Evolutionary conservation across 2,888 invertebrate genomes (phyloP).

Genomic region (Sylvicola cinctus): DNA sequence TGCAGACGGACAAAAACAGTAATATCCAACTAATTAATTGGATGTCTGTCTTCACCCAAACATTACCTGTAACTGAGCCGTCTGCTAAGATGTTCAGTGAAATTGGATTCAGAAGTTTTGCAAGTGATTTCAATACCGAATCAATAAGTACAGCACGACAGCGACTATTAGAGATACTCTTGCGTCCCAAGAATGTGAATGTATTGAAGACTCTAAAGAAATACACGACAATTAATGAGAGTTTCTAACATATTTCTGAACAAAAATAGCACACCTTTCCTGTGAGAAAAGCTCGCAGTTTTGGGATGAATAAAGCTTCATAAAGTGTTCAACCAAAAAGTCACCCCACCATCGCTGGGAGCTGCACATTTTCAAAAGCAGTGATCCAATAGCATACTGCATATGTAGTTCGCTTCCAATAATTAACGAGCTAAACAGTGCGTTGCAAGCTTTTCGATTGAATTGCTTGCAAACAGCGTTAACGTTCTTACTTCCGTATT

Average conservation of each 20-base stretch:
- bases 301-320: slow-evolving; percentile 54
- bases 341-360: slow-evolving; percentile 75
- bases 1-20: slow-evolving; percentile 50
- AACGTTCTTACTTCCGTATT: slow-evolving; percentile 29
- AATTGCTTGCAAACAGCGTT: slow-evolving; percentile 21
- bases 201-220: slow-evolving; percentile 57
- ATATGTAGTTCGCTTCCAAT: slow-evolving; percentile 58
- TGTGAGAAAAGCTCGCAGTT: slow-evolving; percentile 65
- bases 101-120: slow-evolving; percentile 34
- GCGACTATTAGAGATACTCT: slow-evolving; percentile 41
- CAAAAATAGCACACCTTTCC: slow-evolving; percentile 40
- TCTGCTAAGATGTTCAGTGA: slow-evolving; percentile 18
- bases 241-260: not conserved
- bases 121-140: slow-evolving; percentile 37
- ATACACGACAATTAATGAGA: slow-evolving; percentile 4
- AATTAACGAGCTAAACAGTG: slow-evolving; percentile 49
- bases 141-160: slow-evolving; percentile 38
- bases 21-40: slow-evolving; percentile 54
- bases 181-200: slow-evolving; percentile 68
- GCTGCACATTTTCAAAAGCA: slow-evolving; percentile 54
- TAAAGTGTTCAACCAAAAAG: slow-evolving; percentile 65
- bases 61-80: slow-evolving; percentile 12
- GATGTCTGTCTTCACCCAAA: slow-evolving; percentile 35
- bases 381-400: slow-evolving; percentile 56
- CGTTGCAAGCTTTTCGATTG: slow-evolving; percentile 31